Evolutionary conservation across 2,113 vertebrate genomes (phyloP).

Genomic region (Mus spicilegus): DNA sequence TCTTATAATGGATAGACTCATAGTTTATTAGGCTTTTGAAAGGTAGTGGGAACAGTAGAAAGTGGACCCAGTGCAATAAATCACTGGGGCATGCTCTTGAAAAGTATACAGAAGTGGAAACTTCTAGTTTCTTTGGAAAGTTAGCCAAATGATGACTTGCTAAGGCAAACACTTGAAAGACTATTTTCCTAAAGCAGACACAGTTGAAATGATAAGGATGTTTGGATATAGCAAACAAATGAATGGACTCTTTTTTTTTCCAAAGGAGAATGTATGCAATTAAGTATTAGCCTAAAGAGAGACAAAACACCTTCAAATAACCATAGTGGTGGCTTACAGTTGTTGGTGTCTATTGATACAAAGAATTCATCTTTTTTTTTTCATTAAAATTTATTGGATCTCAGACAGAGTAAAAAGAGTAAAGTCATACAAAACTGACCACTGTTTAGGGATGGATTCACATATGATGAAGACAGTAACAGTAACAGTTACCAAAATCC

Average conservation of each 20-base stretch:
- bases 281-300: conserved; percentile 19
- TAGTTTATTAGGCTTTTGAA: background rate
- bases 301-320: background rate
- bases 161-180: too few relatives aligned
- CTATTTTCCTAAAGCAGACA: too few relatives aligned
- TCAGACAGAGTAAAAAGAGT: background rate
- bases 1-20: background rate
- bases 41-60: background rate
- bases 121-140: too few relatives aligned
- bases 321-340: background rate
- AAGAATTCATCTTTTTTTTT: background rate
- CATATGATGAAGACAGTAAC: background rate
- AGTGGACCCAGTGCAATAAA: background rate
- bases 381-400: background rate
- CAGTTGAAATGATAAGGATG: too few relatives aligned
- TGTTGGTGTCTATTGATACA: conserved; percentile 18
- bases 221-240: too few relatives aligned
- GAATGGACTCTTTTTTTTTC: background rate
- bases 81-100: background rate
- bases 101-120: too few relatives aligned
- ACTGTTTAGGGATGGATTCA: background rate
- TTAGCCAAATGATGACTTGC: too few relatives aligned
- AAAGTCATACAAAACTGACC: background rate
- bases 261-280: background rate
- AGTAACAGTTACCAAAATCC: background rate